Evolutionary conservation across 2,888 invertebrate species (phyloP).

Genomic region (Dynastes maya): DNA sequence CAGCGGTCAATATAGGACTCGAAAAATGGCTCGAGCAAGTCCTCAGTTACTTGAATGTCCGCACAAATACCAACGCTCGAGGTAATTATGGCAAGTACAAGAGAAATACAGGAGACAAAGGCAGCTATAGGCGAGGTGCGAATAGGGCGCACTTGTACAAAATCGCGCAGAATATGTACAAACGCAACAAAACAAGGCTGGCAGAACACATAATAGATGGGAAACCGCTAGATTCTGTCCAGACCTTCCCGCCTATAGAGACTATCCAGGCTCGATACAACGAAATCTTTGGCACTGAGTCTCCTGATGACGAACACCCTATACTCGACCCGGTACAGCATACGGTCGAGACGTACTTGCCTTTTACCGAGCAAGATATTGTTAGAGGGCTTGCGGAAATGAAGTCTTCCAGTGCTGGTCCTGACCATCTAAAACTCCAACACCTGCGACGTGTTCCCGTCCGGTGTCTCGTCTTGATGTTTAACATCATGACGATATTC

Average conservation of each 20-base stretch:
- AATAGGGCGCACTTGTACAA: constrained; percentile 5
- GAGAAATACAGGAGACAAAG: constrained; percentile 1
- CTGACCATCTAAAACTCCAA: background rate
- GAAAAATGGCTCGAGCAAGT: constrained; percentile 12
- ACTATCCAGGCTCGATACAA: constrained; percentile 11
- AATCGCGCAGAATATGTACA: constrained; percentile 29
- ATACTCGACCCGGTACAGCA: background rate
- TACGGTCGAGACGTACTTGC: too few relatives aligned
- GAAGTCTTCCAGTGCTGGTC: constrained; percentile 42
- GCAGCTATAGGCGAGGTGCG: background rate
- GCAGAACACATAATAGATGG: background rate
- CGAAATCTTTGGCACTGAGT: constrained; percentile 26
- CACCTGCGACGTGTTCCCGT: too few relatives aligned
- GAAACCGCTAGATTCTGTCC: background rate
- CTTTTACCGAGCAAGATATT: constrained; percentile 44
- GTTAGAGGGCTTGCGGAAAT: background rate
- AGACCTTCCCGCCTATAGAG: constrained; percentile 15
- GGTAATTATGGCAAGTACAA: background rate
- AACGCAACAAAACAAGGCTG: background rate
- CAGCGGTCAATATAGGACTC: background rate
- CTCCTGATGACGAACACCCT: constrained; percentile 14
- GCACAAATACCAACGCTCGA: too few relatives aligned
- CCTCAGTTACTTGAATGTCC: background rate
- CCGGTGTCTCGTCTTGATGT: too few relatives aligned
- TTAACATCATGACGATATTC: constrained; percentile 37